Evolutionary conservation across 2,797 vertebrate genomes (phyloP).

Genomic region (Brachymystax lenok): DNA sequence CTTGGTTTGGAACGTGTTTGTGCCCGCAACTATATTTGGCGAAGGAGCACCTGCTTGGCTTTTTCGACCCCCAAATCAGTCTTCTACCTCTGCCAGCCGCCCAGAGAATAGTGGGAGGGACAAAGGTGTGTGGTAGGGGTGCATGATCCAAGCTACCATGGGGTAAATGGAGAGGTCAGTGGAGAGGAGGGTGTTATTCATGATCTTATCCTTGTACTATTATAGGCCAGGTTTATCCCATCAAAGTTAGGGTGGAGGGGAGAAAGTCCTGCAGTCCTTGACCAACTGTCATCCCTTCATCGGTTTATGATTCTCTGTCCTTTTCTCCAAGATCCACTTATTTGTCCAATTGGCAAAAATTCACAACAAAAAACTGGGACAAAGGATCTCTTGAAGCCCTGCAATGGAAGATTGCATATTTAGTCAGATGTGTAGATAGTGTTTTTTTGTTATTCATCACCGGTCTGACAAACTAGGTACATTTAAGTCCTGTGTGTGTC

Average conservation of each 20-base stretch:
- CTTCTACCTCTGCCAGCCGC: neutral
- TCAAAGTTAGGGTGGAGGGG: slow-evolving; percentile 39
- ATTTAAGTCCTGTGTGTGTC: neutral
- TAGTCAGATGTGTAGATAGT: neutral
- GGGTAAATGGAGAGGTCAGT: slow-evolving; percentile 14
- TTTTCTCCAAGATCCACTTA: slow-evolving; percentile 47
- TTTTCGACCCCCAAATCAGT: neutral
- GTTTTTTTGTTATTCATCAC: neutral
- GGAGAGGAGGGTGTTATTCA: slow-evolving; percentile 25
- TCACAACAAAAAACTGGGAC: slow-evolving; percentile 46
- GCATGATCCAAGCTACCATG: slow-evolving; percentile 37
- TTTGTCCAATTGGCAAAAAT: slow-evolving; percentile 57
- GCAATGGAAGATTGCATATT: slow-evolving; percentile 36
- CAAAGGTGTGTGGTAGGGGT: neutral
- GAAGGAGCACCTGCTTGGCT: neutral
- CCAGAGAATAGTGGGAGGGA: slow-evolving; percentile 23
- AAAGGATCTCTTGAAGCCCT: slow-evolving; percentile 65
- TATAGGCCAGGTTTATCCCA: slow-evolving; percentile 42
- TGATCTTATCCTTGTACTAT: slow-evolving; percentile 42
- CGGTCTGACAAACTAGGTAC: too few species aligned
- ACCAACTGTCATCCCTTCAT: slow-evolving; percentile 33
- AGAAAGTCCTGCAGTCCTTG: neutral
- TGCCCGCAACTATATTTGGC: neutral
- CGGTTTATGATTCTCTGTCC: slow-evolving; percentile 48
- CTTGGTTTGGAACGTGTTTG: slow-evolving; percentile 45